Conservation (phyloP, 64 coral and sea anemone genomes). For the Hydrozoanthus tunicans region DNA sequence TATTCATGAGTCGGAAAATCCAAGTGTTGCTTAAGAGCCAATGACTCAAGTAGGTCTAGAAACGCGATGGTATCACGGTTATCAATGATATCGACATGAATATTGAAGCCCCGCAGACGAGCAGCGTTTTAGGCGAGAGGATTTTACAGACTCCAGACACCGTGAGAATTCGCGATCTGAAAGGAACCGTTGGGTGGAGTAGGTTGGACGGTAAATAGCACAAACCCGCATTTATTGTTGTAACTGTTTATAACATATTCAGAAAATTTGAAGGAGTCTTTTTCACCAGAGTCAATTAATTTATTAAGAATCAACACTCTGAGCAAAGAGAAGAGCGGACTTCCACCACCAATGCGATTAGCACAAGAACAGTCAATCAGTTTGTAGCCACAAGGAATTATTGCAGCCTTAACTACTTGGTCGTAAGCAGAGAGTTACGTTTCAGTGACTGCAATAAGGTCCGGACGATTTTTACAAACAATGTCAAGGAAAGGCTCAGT, state of each 20-base stretch:
- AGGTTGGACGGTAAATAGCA: no score
- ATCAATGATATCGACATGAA: background rate
- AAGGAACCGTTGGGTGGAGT: no score
- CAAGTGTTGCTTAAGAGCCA: background rate
- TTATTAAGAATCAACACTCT: no score
- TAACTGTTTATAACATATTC: no score
- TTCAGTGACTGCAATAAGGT: background rate
- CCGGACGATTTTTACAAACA: background rate
- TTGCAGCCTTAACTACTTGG: background rate
- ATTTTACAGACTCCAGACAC: background rate
- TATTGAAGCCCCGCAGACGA: background rate
- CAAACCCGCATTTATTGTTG: no score
- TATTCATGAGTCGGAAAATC: background rate
- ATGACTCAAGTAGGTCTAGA: background rate
- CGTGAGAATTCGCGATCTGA: no score
- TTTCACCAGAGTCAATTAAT: no score
- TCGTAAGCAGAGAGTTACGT: background rate
- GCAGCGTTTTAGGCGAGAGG: background rate
- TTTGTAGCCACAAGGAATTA: background rate
- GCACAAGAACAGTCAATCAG: no score
- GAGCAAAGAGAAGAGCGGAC: no score
- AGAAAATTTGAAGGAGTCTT: no score
- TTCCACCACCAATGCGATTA: no score
- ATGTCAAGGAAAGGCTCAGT: background rate
- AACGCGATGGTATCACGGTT: background rate